Conservation (phyloP, 2,797 vertebrate genomes). For the Paratrypauchen microcephalus region DNA sequence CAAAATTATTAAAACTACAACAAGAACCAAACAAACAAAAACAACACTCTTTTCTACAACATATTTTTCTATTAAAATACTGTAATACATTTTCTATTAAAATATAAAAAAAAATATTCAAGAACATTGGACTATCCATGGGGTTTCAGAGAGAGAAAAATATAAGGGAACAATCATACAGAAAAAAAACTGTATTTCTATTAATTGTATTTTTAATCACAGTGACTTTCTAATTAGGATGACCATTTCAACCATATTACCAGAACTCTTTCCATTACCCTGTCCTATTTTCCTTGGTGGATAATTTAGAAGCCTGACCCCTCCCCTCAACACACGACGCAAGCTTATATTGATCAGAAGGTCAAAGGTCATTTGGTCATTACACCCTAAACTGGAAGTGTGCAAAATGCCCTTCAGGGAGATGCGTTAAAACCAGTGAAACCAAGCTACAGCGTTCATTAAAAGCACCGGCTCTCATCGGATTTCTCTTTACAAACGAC, state of each 20-base stretch:
- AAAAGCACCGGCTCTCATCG: constrained; percentile 16
- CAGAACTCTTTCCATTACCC: not conserved
- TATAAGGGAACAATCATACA: too few species aligned
- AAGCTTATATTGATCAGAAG: constrained; percentile 36
- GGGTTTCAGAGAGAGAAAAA: too few species aligned
- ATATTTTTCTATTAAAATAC: too few species aligned
- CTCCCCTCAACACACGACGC: constrained; percentile 5
- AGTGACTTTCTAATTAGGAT: not conserved
- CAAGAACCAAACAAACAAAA: too few species aligned
- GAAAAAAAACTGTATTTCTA: too few species aligned
- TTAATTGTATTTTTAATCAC: not conserved
- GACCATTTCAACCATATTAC: not conserved
- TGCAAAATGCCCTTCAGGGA: constrained; percentile 29
- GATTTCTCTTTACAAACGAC: constrained; percentile 26
- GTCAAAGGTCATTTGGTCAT: constrained; percentile 33
- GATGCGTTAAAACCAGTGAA: constrained; percentile 18
- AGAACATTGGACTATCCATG: too few species aligned
- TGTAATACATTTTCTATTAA: too few species aligned
- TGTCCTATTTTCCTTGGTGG: not conserved
- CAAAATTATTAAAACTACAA: too few species aligned
- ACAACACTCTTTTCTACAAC: too few species aligned
- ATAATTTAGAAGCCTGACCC: constrained; percentile 5
- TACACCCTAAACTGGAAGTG: constrained; percentile 19
- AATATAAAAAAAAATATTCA: too few species aligned
- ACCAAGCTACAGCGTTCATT: constrained; percentile 20